These are phyloP conservation scores for Podargus strigoides DNA, from an alignment of 2,797 vertebrate species.

Conservation along the genomic window DNA sequence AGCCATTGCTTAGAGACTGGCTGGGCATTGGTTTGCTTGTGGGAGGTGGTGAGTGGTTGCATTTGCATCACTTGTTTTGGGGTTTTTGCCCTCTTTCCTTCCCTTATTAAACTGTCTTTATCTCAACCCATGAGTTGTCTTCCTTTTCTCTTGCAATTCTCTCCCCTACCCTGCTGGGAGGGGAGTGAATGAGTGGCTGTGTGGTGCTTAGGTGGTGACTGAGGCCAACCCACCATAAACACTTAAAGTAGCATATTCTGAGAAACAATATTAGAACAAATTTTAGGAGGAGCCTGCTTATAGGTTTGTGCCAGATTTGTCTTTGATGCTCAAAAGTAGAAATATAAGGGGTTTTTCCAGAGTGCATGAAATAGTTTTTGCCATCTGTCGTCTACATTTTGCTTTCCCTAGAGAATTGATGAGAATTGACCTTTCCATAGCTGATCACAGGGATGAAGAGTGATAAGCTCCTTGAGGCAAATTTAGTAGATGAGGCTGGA, in stretches of 20 bases:
- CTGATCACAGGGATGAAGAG: fast-evolving
- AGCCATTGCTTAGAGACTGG: not conserved
- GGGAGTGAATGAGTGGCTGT: not conserved
- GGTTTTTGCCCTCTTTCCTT: not conserved
- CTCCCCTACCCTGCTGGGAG: not conserved
- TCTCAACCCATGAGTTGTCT: not conserved
- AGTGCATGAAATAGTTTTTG: not conserved
- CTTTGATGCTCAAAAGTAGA: not conserved
- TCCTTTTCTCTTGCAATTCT: not conserved
- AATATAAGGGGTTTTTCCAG: not conserved
- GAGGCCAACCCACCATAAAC: not conserved
- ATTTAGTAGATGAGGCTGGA: not conserved
- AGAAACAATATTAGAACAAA: not conserved
- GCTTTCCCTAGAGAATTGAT: not conserved
- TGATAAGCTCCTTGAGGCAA: not conserved
- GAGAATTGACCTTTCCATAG: not conserved
- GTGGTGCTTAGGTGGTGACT: not conserved
- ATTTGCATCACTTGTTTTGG: not conserved
- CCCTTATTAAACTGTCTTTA: not conserved
- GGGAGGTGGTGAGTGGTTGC: not conserved
- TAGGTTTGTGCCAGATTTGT: not conserved
- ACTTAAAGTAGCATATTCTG: not conserved
- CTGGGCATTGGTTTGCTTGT: not conserved
- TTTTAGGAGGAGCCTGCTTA: not conserved
- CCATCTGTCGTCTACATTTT: not conserved